Conservation (phyloP, 2,113 vertebrate genomes). For the Fulmarus glacialis region DNA sequence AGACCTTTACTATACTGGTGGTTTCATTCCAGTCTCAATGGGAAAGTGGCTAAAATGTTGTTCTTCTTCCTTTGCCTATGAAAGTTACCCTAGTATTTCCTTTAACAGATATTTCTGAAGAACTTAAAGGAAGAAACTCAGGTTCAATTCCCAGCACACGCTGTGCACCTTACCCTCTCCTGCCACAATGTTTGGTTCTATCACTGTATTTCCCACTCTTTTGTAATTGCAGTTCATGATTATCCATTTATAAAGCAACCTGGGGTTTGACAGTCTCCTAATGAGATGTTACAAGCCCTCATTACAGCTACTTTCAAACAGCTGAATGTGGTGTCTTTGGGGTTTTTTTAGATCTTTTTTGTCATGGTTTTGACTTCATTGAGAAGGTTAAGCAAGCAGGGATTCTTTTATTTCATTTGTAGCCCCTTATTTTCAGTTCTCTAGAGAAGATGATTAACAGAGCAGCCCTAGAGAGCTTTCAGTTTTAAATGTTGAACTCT, state of each 20-base stretch:
- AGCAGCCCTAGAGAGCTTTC: neutral
- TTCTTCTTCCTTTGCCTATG: neutral
- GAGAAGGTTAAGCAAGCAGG: conserved; percentile 47
- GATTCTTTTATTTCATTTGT: conserved; percentile 43
- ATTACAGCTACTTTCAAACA: conserved; percentile 49
- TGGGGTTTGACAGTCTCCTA: conserved; percentile 51
- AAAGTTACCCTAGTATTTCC: neutral
- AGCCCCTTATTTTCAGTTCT: conserved; percentile 33
- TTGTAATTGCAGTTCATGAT: conserved; percentile 32
- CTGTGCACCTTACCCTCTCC: conserved; percentile 5
- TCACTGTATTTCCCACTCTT: conserved; percentile 3
- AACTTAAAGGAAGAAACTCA: neutral
- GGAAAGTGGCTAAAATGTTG: neutral
- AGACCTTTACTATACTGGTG: neutral
- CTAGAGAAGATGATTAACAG: conserved; percentile 26
- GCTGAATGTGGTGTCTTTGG: conserved; percentile 5
- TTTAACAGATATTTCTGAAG: neutral
- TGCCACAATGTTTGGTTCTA: conserved; percentile 28
- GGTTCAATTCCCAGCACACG: neutral
- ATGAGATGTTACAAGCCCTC: conserved; percentile 44
- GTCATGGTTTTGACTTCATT: conserved; percentile 1
- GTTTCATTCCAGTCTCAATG: neutral
- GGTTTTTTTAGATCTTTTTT: neutral
- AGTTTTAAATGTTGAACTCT: conserved; percentile 39
- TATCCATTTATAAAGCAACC: conserved; percentile 50